A percentile compares a stretch with the other conserved stretches of the same genome.
Conservation (phyloP, 2,113 vertebrate genomes). For the Amblyornis subalaris region DNA sequence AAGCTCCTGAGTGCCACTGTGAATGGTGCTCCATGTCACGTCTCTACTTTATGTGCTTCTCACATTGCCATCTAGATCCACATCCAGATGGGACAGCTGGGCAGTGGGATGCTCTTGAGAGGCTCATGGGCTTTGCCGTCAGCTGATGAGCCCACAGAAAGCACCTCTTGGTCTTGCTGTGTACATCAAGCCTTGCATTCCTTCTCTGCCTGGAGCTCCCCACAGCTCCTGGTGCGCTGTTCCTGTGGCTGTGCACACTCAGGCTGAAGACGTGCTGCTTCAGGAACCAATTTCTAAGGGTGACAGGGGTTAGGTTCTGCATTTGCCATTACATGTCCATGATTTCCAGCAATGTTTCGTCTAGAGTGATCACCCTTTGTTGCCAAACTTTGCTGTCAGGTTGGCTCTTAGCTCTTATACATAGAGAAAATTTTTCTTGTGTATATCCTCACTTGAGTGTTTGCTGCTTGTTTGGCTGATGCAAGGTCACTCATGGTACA, state of each 20-base stretch:
- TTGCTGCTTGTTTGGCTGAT: background rate
- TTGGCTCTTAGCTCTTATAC: background rate
- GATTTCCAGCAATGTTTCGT: background rate
- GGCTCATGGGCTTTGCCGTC: background rate
- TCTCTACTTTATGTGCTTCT: background rate
- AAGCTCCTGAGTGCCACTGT: background rate
- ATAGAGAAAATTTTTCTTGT: background rate
- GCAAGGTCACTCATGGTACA: background rate
- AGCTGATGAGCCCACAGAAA: background rate
- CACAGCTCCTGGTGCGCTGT: background rate
- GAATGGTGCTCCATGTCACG: fast-evolving
- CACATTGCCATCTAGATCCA: background rate
- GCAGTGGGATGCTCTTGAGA: background rate
- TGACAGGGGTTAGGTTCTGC: background rate
- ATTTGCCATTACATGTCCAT: fast-evolving
- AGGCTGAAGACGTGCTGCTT: background rate
- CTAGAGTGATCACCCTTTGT: background rate
- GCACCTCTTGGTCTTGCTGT: background rate
- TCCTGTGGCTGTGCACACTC: fast-evolving
- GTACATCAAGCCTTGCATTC: background rate
- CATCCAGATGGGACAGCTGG: background rate
- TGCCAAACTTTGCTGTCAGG: background rate
- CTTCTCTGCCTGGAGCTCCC: background rate
- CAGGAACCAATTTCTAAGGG: background rate
- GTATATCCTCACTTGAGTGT: background rate